Conservation (phyloP, 2,888 invertebrate genomes). For the Tortrix viridana region DNA sequence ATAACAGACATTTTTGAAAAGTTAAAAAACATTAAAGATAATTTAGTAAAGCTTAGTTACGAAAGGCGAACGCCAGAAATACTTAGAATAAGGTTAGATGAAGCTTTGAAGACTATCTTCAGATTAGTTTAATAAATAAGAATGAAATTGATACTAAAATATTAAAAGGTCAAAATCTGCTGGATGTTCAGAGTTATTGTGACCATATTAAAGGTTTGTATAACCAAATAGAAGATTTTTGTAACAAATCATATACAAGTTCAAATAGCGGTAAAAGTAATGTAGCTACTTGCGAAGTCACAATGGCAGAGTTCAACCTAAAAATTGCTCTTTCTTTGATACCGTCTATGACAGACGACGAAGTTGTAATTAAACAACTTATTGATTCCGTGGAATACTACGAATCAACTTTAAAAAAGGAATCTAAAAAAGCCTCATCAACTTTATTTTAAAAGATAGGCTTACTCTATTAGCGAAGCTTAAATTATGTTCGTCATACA, state of each 20-base stretch:
- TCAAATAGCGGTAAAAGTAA: neutral
- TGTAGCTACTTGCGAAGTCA: neutral
- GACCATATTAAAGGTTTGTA: too few relatives aligned
- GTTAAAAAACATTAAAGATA: conserved; percentile 5
- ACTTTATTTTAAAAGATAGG: too few relatives aligned
- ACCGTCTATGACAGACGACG: conserved; percentile 10
- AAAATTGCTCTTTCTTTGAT: conserved; percentile 14
- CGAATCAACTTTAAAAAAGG: too few relatives aligned
- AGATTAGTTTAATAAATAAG: neutral
- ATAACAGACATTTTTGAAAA: conserved; percentile 1
- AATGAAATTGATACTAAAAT: neutral
- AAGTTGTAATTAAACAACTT: conserved; percentile 7
- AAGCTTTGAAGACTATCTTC: conserved; percentile 5
- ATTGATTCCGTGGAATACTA: too few relatives aligned
- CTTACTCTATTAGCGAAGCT: conserved; percentile 14
- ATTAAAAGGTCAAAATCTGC: too few relatives aligned
- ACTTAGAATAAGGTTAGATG: conserved; percentile 4
- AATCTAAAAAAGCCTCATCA: too few relatives aligned
- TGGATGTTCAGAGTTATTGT: too few relatives aligned
- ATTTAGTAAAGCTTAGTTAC: conserved; percentile 12
- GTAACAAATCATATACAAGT: conserved; percentile 10
- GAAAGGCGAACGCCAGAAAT: conserved; percentile 2
- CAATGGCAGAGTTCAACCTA: conserved; percentile 14
- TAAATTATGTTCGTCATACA: conserved; percentile 8
- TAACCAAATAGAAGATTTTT: too few relatives aligned